Conservation (phyloP, 2,797 vertebrate genomes). For the Oophaga sylvatica region DNA sequence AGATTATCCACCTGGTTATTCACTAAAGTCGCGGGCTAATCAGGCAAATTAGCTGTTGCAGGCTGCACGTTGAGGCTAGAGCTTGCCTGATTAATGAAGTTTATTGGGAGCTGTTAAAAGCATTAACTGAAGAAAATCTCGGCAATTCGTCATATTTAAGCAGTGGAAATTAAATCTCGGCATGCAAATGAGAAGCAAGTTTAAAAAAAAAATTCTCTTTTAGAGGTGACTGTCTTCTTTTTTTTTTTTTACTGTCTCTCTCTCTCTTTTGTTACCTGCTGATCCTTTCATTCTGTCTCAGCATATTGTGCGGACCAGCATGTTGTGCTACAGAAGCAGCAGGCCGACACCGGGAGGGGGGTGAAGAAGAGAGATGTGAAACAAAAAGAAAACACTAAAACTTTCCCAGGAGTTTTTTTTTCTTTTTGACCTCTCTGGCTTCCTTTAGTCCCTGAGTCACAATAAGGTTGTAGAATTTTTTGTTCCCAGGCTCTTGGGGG, state of each 20-base stretch:
- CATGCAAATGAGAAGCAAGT: conserved; percentile 85
- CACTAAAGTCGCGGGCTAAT: conserved; percentile 92
- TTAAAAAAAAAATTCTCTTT: conserved; percentile 69
- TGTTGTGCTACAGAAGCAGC: conserved; percentile 13
- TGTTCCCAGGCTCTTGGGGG: conserved; percentile 5
- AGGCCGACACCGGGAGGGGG: neutral
- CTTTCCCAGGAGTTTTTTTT: conserved; percentile 9
- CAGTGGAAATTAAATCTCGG: conserved; percentile 94
- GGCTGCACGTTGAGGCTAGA: conserved; percentile 83
- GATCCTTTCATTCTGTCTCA: conserved; percentile 24
- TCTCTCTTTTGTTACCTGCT: conserved; percentile 60
- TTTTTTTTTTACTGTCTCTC: conserved; percentile 56
- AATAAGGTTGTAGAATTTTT: neutral
- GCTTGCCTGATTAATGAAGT: conserved; percentile 96
- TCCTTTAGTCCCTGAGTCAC: conserved; percentile 4
- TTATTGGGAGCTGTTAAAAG: conserved; percentile 99
- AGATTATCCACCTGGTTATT: conserved; percentile 99
- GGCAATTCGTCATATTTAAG: conserved; percentile 99
- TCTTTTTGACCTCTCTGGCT: conserved; percentile 1
- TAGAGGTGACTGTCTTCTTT: conserved; percentile 73
- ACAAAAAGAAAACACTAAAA: conserved; percentile 16
- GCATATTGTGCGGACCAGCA: conserved; percentile 29
- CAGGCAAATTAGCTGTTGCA: conserved; percentile 87
- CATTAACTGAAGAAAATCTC: conserved; percentile 96
- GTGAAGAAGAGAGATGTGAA: neutral